A percentile compares a stretch with the other conserved stretches of the same genome.
phyloP scores from a whole-genome alignment of 2,797 vertebrate genomes.

The Acipenser transmontanus region DNA sequence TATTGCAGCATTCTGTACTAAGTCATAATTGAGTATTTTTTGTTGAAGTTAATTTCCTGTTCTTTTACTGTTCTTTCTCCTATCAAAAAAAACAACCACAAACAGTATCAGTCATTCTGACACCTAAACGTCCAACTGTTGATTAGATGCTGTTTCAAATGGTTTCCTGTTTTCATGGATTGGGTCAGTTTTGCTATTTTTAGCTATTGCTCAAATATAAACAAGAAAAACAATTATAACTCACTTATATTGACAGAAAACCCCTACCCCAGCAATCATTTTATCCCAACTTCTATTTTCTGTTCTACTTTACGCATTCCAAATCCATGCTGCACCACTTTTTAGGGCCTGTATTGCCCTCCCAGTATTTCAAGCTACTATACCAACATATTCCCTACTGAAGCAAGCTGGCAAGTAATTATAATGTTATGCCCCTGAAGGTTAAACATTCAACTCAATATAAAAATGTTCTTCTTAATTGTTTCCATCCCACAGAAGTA shows the following conservation, averaged over 20 bases:
- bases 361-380: conserved; percentile 18
- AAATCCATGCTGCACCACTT: conserved; percentile 29
- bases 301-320: conserved; percentile 47
- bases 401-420: conserved; percentile 24
- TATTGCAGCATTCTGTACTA: too few species aligned
- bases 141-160: too few species aligned
- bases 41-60: too few species aligned
- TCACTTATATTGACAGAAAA: conserved; percentile 9
- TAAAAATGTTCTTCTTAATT: conserved; percentile 32
- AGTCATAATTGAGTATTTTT: too few species aligned
- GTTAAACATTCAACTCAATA: neutral
- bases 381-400: conserved; percentile 25
- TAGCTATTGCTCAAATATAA: too few species aligned
- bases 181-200: too few species aligned
- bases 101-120: too few species aligned
- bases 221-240: too few species aligned
- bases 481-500: conserved; percentile 50
- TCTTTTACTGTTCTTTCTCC: too few species aligned
- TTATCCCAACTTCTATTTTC: conserved; percentile 57
- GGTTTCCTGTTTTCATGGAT: too few species aligned
- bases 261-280: conserved; percentile 36
- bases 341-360: conserved; percentile 9
- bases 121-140: too few species aligned
- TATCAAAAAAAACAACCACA: too few species aligned
- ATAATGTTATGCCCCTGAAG: conserved; percentile 15